phyloP scores from a whole-genome alignment of 2,888 invertebrate species.

The Chloromyia formosa region DNA sequence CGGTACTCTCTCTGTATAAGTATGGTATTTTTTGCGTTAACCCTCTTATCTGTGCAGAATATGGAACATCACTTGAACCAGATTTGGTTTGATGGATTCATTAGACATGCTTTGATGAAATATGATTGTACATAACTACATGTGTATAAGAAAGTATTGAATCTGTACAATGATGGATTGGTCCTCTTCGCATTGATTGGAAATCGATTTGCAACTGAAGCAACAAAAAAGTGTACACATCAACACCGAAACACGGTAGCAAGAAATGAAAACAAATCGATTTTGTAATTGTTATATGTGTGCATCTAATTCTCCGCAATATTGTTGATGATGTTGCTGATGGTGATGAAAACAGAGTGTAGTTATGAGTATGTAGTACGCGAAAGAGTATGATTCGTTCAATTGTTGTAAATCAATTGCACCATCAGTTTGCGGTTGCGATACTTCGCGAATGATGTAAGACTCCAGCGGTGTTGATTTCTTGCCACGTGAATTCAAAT shows the following conservation, averaged over 20 bases:
- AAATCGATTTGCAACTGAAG: background rate
- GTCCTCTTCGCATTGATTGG: background rate
- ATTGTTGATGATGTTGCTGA: background rate
- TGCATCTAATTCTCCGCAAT: background rate
- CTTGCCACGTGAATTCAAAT: no score
- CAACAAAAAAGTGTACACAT: background rate
- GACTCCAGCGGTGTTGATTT: no score
- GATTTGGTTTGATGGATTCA: no score
- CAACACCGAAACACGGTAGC: background rate
- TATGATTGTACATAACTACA: no score
- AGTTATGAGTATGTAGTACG: background rate
- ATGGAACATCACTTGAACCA: no score
- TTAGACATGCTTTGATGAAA: no score
- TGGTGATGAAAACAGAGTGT: background rate
- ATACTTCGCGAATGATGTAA: no score
- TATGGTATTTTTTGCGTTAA: no score
- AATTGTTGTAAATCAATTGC: background rate
- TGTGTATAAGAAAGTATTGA: no score
- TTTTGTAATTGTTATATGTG: background rate
- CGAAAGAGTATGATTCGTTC: background rate
- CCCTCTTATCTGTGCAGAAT: no score
- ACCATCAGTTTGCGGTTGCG: background rate
- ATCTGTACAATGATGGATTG: constrained; percentile 9
- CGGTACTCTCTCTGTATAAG: no score
- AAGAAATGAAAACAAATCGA: background rate